Percentiles rank a stretch among this genome's conserved stretches.
Conservation (phyloP, 1,140 invertebrate species). For the Drosophila tani region DNA sequence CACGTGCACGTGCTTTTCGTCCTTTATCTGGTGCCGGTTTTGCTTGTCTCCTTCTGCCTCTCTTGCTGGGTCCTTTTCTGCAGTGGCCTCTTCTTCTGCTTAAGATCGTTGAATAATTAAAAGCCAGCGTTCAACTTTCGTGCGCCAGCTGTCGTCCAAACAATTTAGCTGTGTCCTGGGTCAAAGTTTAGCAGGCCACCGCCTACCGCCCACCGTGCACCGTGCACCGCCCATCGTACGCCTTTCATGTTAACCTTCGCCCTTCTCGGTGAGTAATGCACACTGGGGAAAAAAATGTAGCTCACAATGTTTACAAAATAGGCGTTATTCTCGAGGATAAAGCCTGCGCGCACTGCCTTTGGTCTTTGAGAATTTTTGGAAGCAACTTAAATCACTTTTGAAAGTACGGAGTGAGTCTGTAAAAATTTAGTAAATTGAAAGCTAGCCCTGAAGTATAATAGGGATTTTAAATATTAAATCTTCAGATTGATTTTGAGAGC, state of each 20-base stretch:
- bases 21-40: constrained; percentile 24
- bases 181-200: constrained; percentile 73
- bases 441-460: too few species aligned
- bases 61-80: background rate
- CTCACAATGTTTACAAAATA: background rate
- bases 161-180: constrained; percentile 73
- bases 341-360: too few species aligned
- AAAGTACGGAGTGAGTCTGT: too few species aligned
- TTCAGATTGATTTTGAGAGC: too few species aligned
- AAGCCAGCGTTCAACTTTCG: constrained; percentile 68
- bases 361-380: background rate
- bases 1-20: constrained; percentile 37
- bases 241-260: constrained; percentile 33
- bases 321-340: background rate
- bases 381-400: background rate
- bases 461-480: too few species aligned
- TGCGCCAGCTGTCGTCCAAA: constrained; percentile 73
- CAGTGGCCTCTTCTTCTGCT: constrained; percentile 18
- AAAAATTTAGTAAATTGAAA: too few species aligned
- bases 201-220: background rate
- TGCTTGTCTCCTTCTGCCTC: constrained; percentile 4
- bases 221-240: background rate
- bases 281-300: constrained; percentile 13
- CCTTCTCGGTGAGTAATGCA: constrained; percentile 23
- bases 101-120: constrained; percentile 79